phyloP scores from a whole-genome alignment of 2,113 vertebrate genomes.

The Okapia johnstoni region DNA sequence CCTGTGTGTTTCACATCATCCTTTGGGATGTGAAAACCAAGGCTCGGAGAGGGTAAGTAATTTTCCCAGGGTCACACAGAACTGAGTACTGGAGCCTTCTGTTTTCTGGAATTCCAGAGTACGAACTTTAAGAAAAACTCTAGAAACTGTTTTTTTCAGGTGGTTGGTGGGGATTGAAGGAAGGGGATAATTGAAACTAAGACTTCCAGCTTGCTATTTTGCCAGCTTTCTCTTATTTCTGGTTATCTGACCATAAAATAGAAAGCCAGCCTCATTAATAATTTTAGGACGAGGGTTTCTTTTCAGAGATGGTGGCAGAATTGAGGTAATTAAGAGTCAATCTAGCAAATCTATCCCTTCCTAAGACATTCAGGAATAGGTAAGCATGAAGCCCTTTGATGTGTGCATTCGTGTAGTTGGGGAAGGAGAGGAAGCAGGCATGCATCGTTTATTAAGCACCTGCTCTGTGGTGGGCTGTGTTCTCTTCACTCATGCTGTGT shows the following conservation, averaged over 20 bases:
- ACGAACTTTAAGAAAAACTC: not conserved
- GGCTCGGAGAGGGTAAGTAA: not conserved
- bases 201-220: not conserved
- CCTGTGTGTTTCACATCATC: not conserved
- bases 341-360: not conserved
- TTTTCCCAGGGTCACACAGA: not conserved
- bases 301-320: not conserved
- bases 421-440: fast-evolving
- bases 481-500: not conserved
- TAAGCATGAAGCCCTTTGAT: not conserved
- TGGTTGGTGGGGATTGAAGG: fast-evolving
- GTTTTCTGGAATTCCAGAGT: not conserved
- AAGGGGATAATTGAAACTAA: not conserved
- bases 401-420: fast-evolving
- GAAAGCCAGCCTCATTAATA: not conserved
- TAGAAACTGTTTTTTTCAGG: not conserved
- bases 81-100: not conserved
- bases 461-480: not conserved
- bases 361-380: not conserved
- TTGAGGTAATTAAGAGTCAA: not conserved
- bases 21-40: not conserved
- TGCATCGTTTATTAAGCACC: not conserved
- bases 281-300: not conserved
- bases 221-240: not conserved
- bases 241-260: not conserved